Evolutionary conservation across 2,113 vertebrate species (phyloP), one percentile per base, ranked within the genome.

Genomic region (Chaetura pelagica): DNA sequence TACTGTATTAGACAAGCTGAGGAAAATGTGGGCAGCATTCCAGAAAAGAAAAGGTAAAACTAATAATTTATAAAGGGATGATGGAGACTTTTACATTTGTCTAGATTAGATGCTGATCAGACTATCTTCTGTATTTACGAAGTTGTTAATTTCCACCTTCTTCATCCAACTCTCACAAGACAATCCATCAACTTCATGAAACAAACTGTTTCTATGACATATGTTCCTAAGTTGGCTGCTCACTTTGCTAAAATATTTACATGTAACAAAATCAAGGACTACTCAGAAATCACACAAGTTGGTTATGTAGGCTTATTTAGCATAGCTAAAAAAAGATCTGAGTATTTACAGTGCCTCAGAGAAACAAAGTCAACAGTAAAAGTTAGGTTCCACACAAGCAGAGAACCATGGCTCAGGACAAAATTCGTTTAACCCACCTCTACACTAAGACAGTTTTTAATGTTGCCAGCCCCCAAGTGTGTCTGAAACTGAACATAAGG

Each of bases 211-310:
- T 78, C 75, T 88, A 26, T 19, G 55, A 90, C 59, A 63, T 76
- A 83, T 14, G 26, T 78, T 94, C 38, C 8, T 5, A 76, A 89
- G 51, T 51, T 68, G 4, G 3, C 52, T 84, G 63, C 49, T 88
- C 79, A 58, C 38, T 93, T 86, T 40, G 48, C 69, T 86, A 75
- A 88, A 96, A n/a, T 81, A 95, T 86, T 91, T 94, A 82, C 73
- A 82, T 5, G 7, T 38, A 87, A 63, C 64, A 84, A 94, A 95
- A 55, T 21, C 42, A 76, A 77, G 72, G 88, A 46, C 12, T 58
- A 38, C 68, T 90, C 87, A 88, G 44, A 90, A 95, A 77, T 81
- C 29, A 44, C 75, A 87, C 19, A 54, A 13, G 0, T 38, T 81
- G 52, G 64, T 81, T 86, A 75, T 26, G 12, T 11, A 64, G 79